These are phyloP conservation scores for Pseudorhiza aurosa DNA, from an alignment of 30 jellyfish, hydroid and myxozoan species.

Conservation along the genomic window DNA sequence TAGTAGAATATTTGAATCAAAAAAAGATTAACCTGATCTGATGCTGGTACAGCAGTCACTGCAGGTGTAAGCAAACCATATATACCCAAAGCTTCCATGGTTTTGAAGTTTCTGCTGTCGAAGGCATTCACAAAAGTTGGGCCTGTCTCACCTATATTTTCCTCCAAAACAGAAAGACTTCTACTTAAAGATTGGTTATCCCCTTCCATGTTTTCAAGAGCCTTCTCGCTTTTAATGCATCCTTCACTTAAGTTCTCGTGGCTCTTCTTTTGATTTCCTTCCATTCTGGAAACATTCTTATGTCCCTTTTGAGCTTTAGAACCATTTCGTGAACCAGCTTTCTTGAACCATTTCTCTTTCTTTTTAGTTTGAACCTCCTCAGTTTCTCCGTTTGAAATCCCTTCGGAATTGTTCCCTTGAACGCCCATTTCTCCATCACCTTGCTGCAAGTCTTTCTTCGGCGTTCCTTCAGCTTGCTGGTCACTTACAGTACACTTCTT, in stretches of 20 bases:
- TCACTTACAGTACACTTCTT: too few species aligned
- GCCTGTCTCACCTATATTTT: background rate
- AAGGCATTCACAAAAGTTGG: background rate
- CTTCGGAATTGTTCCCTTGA: background rate
- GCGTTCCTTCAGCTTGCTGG: too few species aligned
- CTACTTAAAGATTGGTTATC: background rate
- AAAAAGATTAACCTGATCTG: conserved; percentile 38
- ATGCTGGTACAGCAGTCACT: conserved; percentile 63
- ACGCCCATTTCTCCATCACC: background rate
- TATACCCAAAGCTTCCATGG: conserved; percentile 74
- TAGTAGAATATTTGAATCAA: too few species aligned
- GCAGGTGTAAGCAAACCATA: conserved; percentile 75
- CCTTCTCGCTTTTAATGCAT: background rate
- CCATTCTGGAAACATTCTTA: too few species aligned
- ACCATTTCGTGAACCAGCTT: background rate
- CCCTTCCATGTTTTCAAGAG: background rate
- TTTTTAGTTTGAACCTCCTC: background rate
- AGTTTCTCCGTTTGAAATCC: background rate
- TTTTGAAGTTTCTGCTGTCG: conserved; percentile 11
- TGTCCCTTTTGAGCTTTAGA: background rate
- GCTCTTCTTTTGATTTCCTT: background rate
- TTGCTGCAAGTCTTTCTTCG: background rate
- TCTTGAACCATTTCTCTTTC: background rate
- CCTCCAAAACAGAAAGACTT: background rate
- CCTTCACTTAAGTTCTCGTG: background rate